A percentile compares a stretch with the other conserved stretches of the same genome.
Conservation (phyloP, 2,888 invertebrate genomes). For the Clepsis dumicolana region DNA sequence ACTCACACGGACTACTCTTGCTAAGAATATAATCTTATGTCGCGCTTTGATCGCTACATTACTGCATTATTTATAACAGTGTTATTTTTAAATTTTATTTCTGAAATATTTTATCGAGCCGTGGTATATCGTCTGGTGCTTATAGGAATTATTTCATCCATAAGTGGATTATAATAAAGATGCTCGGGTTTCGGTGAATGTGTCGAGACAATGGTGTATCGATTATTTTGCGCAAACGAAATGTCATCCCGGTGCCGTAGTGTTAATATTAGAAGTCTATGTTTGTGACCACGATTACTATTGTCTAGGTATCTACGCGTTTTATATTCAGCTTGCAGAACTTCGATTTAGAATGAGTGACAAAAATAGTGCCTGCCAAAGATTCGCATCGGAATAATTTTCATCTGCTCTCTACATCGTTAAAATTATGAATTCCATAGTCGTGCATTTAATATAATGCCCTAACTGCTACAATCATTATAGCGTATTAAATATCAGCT, state of each 20-base stretch:
- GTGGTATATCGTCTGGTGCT: constrained; percentile 49
- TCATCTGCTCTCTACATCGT: constrained; percentile 58
- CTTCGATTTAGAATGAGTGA: constrained; percentile 78
- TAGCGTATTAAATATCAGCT: background rate
- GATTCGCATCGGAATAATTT: constrained; percentile 69
- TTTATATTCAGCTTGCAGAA: constrained; percentile 82
- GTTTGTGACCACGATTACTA: constrained; percentile 81
- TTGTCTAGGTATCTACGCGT: constrained; percentile 84
- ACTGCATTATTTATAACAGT: constrained; percentile 70
- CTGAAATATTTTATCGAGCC: constrained; percentile 53
- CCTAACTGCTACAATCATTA: background rate
- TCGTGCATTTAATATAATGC: background rate
- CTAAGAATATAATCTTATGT: constrained; percentile 83
- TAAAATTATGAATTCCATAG: constrained; percentile 20
- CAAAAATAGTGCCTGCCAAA: constrained; percentile 79
- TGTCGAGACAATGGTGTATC: constrained; percentile 86
- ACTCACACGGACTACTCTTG: constrained; percentile 61
- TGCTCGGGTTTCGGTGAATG: constrained; percentile 77
- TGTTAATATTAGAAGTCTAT: constrained; percentile 86
- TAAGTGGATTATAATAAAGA: constrained; percentile 61
- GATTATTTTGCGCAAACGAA: constrained; percentile 86
- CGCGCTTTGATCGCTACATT: constrained; percentile 76
- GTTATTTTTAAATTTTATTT: constrained; percentile 66
- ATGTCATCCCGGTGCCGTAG: constrained; percentile 84
- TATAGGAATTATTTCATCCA: constrained; percentile 51